Percentiles rank a stretch among this genome's conserved stretches.
phyloP scores from a whole-genome alignment of 2,113 vertebrate genomes.

The Haliaeetus leucogaster region DNA sequence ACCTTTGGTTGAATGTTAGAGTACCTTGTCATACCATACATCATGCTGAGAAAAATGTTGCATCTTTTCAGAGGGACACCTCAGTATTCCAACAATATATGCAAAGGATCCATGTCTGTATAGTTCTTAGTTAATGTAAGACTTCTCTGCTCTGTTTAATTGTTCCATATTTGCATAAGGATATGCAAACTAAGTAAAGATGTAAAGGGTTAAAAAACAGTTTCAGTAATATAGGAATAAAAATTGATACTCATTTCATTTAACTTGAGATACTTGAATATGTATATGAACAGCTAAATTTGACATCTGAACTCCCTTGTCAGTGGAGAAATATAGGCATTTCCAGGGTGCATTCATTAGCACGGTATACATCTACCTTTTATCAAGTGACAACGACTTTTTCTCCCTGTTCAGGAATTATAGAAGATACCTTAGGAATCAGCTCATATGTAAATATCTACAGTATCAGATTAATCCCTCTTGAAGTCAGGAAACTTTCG shows the following conservation, averaged over 20 bases:
- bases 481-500: not conserved
- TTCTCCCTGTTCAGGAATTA: accelerated
- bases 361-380: not conserved
- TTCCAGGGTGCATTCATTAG: not conserved
- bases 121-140: not conserved
- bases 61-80: not conserved
- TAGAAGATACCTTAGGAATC: not conserved
- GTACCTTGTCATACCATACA: not conserved
- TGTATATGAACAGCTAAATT: not conserved
- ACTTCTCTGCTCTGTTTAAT: not conserved
- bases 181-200: not conserved
- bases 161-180: not conserved
- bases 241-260: not conserved
- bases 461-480: not conserved
- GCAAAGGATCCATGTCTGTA: not conserved
- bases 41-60: not conserved
- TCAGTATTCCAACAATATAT: not conserved
- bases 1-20: not conserved
- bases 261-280: not conserved
- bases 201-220: not conserved
- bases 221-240: not conserved
- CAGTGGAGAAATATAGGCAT: not conserved
- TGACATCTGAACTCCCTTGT: not conserved
- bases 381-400: not conserved
- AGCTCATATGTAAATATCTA: not conserved